Base-by-base conservation (phyloP, 2,113 vertebrate genomes). In the Narcine bancroftii region DNA sequence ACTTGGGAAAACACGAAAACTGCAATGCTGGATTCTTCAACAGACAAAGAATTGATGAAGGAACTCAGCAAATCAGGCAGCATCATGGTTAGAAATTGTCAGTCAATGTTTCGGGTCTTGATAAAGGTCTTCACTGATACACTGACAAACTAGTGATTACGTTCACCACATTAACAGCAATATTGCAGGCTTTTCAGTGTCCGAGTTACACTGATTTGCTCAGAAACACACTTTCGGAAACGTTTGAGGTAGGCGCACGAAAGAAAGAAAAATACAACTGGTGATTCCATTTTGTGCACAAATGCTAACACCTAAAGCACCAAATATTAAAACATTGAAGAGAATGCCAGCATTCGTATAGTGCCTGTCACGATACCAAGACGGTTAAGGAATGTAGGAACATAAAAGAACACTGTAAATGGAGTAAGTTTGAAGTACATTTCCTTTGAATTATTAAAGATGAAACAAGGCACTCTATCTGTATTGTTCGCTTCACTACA, bases 241-340 rank as follows among this genome's bases (percentile, higher is more conserved):
- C 36, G n/a, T 60, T 63, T 60, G 81, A 33, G 36, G 6, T 36
- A 19, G 11, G 3, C 53, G 47, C 47, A 17, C 26, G 33, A 42
- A 1, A 83, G 26, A 33, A 83, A 83, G 50, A 24, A 13, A 33
- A 39, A 75, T 39, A 75, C 5, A 85, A 85, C n/a, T 5, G 19
- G 29, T 11, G 15, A 1, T 50, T 13, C 45, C 29, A 19, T 87
- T 87, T 87, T 87, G 81, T 36, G 56, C 33, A 63, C 47, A 87
- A 87, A 87, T 39, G 15, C 81, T 87, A 9, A 87, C 60, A n/a
- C n/a, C n/a, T n/a, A n/a, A n/a, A n/a, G 11, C 81, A 87, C 53
- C n/a, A 19, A 36, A 60, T 87, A 60, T 21, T 17, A n/a, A 60
- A 19, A n/a, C 4, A 85, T 19, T 2, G 56, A 85, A 85, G 29